phyloP scores from a whole-genome alignment of 2,888 invertebrate species.

The Antheraea yamamai region DNA sequence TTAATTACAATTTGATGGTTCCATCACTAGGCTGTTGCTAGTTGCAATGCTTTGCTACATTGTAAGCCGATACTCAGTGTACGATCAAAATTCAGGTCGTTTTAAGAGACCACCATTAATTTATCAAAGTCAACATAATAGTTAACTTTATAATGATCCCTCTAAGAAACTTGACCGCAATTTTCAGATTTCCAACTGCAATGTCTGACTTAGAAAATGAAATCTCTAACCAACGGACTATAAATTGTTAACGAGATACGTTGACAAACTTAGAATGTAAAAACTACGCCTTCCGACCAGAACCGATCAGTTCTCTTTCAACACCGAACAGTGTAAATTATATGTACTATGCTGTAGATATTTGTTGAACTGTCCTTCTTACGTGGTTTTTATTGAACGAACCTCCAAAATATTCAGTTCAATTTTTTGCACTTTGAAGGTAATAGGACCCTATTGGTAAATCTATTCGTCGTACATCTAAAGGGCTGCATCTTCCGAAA shows the following conservation, averaged over 20 bases:
- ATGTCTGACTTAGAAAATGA: background rate
- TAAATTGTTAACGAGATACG: constrained; percentile 18
- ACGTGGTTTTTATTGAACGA: background rate
- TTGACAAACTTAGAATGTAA: constrained; percentile 19
- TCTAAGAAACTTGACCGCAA: constrained; percentile 5
- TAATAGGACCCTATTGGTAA: no score
- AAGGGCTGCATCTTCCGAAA: no score
- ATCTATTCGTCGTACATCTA: no score
- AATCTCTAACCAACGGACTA: constrained; percentile 19
- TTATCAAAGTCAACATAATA: background rate
- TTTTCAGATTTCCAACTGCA: background rate
- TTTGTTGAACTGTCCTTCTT: background rate
- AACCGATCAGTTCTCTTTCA: constrained; percentile 14
- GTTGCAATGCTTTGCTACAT: no score
- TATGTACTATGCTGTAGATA: constrained; percentile 1
- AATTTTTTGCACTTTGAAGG: no score
- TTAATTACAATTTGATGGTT: no score
- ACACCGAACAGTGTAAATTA: constrained; percentile 5
- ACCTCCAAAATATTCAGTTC: background rate
- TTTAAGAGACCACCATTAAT: background rate
- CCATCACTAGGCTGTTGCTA: no score
- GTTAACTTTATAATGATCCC: background rate
- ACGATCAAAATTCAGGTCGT: background rate
- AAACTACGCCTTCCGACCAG: constrained; percentile 9
- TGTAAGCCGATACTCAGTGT: background rate